Evolutionary conservation across 2,113 vertebrate genomes (phyloP).

Genomic region (Carassius gibelio): DNA sequence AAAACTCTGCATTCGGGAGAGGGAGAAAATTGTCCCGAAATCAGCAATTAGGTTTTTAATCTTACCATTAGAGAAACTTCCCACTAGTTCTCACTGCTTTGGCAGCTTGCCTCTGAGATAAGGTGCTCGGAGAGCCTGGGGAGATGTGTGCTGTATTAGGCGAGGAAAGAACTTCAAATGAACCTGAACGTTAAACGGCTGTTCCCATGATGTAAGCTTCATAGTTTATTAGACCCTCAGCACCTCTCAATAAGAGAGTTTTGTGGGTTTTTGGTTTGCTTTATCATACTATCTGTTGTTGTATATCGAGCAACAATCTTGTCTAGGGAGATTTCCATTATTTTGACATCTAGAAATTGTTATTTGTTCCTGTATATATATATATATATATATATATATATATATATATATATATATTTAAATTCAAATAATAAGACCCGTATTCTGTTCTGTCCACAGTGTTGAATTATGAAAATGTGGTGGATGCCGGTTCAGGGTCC

Average conservation of each 20-base stretch:
- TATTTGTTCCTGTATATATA: too few relatives aligned
- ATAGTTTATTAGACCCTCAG: slow-evolving; percentile 63
- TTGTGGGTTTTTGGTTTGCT: neutral
- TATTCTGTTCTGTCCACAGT: slow-evolving; percentile 71
- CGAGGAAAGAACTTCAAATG: slow-evolving; percentile 84
- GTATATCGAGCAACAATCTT: neutral
- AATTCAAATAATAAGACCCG: neutral
- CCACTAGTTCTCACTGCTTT: slow-evolving; percentile 78
- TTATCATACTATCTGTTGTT: slow-evolving; percentile 72
- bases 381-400: too few relatives aligned
- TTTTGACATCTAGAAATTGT: neutral
- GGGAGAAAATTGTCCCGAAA: slow-evolving; percentile 46
- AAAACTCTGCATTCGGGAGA: slow-evolving; percentile 37
- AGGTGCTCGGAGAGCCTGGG: slow-evolving; percentile 74
- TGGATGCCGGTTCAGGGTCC: slow-evolving; percentile 90
- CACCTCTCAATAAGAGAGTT: slow-evolving; percentile 24
- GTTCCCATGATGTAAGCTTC: slow-evolving; percentile 94
- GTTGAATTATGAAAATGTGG: slow-evolving; percentile 90
- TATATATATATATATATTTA: too few relatives aligned
- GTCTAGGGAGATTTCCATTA: neutral
- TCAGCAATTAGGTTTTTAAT: slow-evolving; percentile 54
- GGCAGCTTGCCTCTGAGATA: slow-evolving; percentile 87
- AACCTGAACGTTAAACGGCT: slow-evolving; percentile 77
- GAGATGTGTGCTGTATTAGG: slow-evolving; percentile 86
- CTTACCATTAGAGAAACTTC: slow-evolving; percentile 78